Evolutionary conservation across 2,113 vertebrate genomes (phyloP).

Genomic region (Galbula dea): DNA sequence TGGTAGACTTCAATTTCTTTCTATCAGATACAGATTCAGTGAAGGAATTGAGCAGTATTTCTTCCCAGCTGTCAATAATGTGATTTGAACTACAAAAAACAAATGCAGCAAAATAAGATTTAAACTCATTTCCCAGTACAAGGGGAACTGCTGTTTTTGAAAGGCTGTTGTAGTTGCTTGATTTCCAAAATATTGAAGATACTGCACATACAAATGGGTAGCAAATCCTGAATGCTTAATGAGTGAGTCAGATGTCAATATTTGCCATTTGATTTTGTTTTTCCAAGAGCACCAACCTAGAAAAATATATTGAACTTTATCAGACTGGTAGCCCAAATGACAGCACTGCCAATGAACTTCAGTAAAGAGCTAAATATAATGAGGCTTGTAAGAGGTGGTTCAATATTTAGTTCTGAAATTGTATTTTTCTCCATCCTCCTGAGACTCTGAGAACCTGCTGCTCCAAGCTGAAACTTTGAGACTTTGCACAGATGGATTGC

Average conservation of each 20-base stretch:
- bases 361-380: not conserved
- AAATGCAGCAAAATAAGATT: not conserved
- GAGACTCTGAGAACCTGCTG: not conserved
- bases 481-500: not conserved
- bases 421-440: not conserved
- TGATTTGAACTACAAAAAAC: not conserved
- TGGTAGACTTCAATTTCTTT: not conserved
- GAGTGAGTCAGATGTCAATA: not conserved
- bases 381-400: not conserved
- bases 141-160: not conserved
- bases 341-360: not conserved
- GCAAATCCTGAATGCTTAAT: not conserved
- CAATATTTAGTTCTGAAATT: not conserved
- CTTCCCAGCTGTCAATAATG: not conserved
- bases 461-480: not conserved
- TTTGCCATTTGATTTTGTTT: not conserved
- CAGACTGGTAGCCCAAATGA: not conserved
- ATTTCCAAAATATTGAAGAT: not conserved
- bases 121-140: not conserved
- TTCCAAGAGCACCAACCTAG: not conserved
- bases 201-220: not conserved
- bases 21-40: not conserved
- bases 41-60: not conserved
- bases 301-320: not conserved
- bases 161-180: not conserved